Evolutionary conservation across 2,888 invertebrate species (phyloP).

Genomic region (Lochmaea capreae): DNA sequence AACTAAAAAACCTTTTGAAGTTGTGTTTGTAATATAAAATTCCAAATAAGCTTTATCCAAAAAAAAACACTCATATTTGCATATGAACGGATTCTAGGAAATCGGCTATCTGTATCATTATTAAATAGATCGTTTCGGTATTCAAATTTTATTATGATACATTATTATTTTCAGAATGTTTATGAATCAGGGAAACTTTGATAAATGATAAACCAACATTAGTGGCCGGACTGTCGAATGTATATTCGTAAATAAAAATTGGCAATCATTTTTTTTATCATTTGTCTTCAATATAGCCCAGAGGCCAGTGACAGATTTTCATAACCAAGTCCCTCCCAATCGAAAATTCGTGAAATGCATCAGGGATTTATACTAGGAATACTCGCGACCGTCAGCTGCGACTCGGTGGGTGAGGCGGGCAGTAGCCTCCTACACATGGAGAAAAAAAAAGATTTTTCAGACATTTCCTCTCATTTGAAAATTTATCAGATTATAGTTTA

Average conservation of each 20-base stretch:
- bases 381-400: too few species aligned
- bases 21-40: slow-evolving; percentile 6
- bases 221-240: not conserved
- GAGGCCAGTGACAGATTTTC: too few species aligned
- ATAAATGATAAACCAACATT: not conserved
- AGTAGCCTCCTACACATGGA: too few species aligned
- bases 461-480: too few species aligned
- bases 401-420: too few species aligned
- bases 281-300: not conserved
- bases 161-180: not conserved
- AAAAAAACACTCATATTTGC: slow-evolving; percentile 17
- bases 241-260: not conserved
- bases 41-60: slow-evolving; percentile 13
- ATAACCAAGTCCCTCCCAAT: too few species aligned
- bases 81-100: slow-evolving; percentile 16
- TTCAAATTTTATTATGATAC: slow-evolving; percentile 1
- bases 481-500: too few species aligned
- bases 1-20: slow-evolving; percentile 18
- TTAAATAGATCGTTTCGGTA: slow-evolving; percentile 1
- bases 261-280: not conserved
- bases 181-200: slow-evolving; percentile 1
- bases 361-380: too few species aligned
- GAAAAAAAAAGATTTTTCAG: too few species aligned
- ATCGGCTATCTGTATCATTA: slow-evolving; percentile 7
- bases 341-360: too few species aligned